A percentile compares a stretch with the other conserved stretches of the same genome.
phyloP scores from a whole-genome alignment of 1,140 invertebrate genomes.

The Holcopasites calliopsidis region DNA sequence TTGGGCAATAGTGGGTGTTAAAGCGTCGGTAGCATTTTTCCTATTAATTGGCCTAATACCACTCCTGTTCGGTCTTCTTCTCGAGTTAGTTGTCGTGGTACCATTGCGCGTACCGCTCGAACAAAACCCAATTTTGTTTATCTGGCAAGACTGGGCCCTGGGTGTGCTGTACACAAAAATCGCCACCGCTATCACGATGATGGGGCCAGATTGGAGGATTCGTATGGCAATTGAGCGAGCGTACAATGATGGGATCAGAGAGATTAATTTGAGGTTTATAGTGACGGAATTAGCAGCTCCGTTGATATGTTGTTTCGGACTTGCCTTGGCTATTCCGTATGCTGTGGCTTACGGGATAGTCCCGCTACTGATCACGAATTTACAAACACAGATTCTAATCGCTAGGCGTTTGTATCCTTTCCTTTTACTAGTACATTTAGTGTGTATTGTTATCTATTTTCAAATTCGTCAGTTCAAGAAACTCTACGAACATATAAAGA shows the following conservation, averaged over 20 bases:
- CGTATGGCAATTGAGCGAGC: slow-evolving; percentile 94
- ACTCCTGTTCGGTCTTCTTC: slow-evolving; percentile 92
- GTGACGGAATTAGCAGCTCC: slow-evolving; percentile 92
- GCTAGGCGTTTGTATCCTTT: slow-evolving; percentile 95
- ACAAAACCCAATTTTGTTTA: slow-evolving; percentile 96
- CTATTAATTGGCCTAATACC: slow-evolving; percentile 95
- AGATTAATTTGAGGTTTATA: slow-evolving; percentile 94
- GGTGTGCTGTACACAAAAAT: slow-evolving; percentile 99
- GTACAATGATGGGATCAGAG: slow-evolving; percentile 93
- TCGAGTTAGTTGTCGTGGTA: slow-evolving; percentile 95
- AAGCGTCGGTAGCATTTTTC: slow-evolving; percentile 87
- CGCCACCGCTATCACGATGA: slow-evolving; percentile 97
- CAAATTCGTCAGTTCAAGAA: slow-evolving; percentile 95
- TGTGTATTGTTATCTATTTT: slow-evolving; percentile 86
- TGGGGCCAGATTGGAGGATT: slow-evolving; percentile 98
- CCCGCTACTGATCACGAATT: slow-evolving; percentile 87
- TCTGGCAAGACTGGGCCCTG: slow-evolving; percentile 98
- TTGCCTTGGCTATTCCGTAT: slow-evolving; percentile 94
- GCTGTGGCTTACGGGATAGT: slow-evolving; percentile 90
- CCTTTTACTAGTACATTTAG: slow-evolving; percentile 86
- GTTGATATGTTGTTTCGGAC: slow-evolving; percentile 91
- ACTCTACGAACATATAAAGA: slow-evolving; percentile 98
- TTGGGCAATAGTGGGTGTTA: slow-evolving; percentile 85
- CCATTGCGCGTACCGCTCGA: slow-evolving; percentile 95
- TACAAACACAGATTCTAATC: slow-evolving; percentile 88